Conservation (phyloP, 2,797 vertebrate genomes). For the Alcedo atthis region DNA sequence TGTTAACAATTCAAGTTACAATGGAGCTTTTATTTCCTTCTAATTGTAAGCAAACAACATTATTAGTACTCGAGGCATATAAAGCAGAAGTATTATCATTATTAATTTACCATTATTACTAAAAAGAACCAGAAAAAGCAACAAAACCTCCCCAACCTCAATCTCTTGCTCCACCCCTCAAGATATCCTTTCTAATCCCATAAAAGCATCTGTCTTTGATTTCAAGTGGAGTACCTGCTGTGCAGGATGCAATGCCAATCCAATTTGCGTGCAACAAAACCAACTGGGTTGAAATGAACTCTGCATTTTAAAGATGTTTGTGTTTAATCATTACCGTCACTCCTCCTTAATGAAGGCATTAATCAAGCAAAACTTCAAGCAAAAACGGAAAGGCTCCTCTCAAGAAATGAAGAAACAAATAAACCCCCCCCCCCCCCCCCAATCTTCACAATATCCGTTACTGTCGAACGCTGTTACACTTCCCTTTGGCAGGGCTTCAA, state of each 20-base stretch:
- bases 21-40: constrained; percentile 74
- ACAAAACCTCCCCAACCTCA: constrained; percentile 52
- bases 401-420: constrained; percentile 39
- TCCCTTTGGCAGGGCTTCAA: constrained; percentile 51
- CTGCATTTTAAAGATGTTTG: constrained; percentile 81
- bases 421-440: accelerated
- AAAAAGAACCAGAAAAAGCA: constrained; percentile 38
- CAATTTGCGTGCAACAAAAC: constrained; percentile 81
- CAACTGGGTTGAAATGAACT: constrained; percentile 82
- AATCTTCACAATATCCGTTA: constrained; percentile 14
- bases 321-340: constrained; percentile 80
- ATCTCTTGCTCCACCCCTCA: constrained; percentile 51
- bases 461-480: background rate
- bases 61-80: constrained; percentile 59
- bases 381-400: constrained; percentile 69
- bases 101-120: constrained; percentile 65
- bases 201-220: constrained; percentile 84
- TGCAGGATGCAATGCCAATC: constrained; percentile 81
- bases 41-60: constrained; percentile 73
- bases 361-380: constrained; percentile 80
- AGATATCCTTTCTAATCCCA: constrained; percentile 81
- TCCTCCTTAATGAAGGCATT: constrained; percentile 81
- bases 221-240: constrained; percentile 81
- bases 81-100: constrained; percentile 53
- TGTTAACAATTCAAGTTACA: constrained; percentile 69